A percentile compares a stretch with the other conserved stretches of the same genome.
phyloP scores from a whole-genome alignment of 2,113 vertebrate species.

The Psilopsiagon aurifrons region DNA sequence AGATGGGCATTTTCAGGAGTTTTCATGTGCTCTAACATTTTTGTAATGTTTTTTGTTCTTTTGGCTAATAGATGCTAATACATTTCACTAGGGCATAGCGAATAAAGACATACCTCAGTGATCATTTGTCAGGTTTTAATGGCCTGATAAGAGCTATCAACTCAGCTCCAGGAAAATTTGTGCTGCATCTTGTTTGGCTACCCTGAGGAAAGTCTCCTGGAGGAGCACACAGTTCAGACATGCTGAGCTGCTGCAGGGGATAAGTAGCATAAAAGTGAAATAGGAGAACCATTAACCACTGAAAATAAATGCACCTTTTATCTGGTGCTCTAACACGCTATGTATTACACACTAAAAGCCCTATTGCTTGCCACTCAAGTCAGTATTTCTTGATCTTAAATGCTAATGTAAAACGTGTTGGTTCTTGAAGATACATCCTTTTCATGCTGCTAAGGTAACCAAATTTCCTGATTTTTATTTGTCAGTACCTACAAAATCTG shows the following conservation, averaged over 20 bases:
- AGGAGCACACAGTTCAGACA: neutral
- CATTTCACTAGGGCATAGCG: neutral
- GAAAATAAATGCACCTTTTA: constrained; percentile 20
- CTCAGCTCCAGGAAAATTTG: neutral
- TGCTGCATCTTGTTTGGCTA: neutral
- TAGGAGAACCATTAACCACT: constrained; percentile 3
- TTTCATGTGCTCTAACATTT: neutral
- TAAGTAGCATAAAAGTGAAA: constrained; percentile 9
- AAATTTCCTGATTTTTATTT: neutral
- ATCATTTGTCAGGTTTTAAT: neutral
- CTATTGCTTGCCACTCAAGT: neutral
- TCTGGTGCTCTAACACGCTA: neutral
- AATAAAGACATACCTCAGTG: neutral
- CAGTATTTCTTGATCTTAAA: constrained; percentile 28
- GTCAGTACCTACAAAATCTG: neutral
- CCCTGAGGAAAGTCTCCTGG: neutral
- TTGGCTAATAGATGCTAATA: neutral
- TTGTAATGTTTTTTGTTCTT: neutral
- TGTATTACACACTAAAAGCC: neutral
- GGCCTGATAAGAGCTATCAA: neutral
- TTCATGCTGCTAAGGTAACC: neutral
- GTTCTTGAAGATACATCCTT: neutral
- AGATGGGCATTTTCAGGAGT: neutral
- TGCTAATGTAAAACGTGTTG: neutral
- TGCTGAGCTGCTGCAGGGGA: neutral